phyloP scores from a whole-genome alignment of 2,888 invertebrate genomes.

The Drosophila anomelani region DNA sequence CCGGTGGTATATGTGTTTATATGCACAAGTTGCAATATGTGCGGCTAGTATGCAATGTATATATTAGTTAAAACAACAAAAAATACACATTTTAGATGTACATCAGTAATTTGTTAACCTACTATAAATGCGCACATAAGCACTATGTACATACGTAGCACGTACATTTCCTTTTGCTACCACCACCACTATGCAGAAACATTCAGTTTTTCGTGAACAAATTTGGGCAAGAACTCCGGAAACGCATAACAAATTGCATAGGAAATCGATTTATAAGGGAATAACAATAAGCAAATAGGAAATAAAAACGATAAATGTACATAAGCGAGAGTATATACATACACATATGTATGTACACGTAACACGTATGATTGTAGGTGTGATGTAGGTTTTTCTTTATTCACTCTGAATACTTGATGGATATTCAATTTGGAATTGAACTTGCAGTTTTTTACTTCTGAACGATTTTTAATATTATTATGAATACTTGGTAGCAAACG shows the following conservation, averaged over 20 bases:
- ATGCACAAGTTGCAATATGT: constrained; percentile 3
- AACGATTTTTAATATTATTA: constrained; percentile 10
- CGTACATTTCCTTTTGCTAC: constrained; percentile 11
- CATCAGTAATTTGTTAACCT: constrained; percentile 30
- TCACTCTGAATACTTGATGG: constrained; percentile 16
- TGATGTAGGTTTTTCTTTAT: constrained; percentile 35
- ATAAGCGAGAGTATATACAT: constrained; percentile 36
- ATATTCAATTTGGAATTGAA: constrained; percentile 13
- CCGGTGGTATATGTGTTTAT: constrained; percentile 1
- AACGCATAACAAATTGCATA: not conserved
- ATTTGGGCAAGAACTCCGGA: not conserved
- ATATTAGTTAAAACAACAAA: constrained; percentile 6
- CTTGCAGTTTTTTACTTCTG: constrained; percentile 5
- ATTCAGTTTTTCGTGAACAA: not conserved
- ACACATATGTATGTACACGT: constrained; percentile 50
- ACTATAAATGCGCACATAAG: constrained; percentile 28
- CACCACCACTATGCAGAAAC: not conserved
- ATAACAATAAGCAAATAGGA: constrained; percentile 29
- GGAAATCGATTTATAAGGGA: constrained; percentile 12
- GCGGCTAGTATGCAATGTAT: not conserved
- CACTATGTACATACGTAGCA: constrained; percentile 16
- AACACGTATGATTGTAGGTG: constrained; percentile 46
- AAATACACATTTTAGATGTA: constrained; percentile 6
- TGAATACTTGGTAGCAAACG: constrained; percentile 33
- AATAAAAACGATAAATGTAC: constrained; percentile 36